Base-by-base conservation (phyloP, 2,888 invertebrate genomes). In the Mimachlamys varia region DNA sequence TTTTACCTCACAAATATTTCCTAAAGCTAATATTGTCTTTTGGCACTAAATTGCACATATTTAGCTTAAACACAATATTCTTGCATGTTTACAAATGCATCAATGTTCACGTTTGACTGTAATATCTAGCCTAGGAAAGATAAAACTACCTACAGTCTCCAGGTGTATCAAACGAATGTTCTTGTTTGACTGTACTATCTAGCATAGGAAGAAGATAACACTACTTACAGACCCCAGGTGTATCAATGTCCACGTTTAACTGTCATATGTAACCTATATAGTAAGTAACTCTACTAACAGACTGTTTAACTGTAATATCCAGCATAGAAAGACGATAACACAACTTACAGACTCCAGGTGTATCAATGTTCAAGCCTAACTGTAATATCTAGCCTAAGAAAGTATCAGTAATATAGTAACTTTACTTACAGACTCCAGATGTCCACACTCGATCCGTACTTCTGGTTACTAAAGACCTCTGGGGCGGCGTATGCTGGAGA, bases 401-500 rank as follows among this genome's bases (percentile, higher is more conserved):
- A 27, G n/a, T n/a, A n/a, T n/a, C n/a, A n/a, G n/a, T n/a, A n/a
- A n/a, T n/a, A n/a, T n/a, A 37, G 15, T 37, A 44, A 38, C 37
- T 37, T 10, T 87, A 94, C 95, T 94, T 92, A 96, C 96, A 96
- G 91, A 92, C 95, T 95, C 96, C 96, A 96, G 33, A 96, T 92
- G 91, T 96, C 96, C 0, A 96, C 96, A 4, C 94, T 93, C 2
- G 95, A 93, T 22, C 96, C 95, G 89, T 96, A 95, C 37, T 94
- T 95, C 90, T 93, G 92, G 90, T 95, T 95, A 49, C 94, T 94
- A 92, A 96, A 95, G n/a, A 96, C 94, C 92, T 96, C 96, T 0
- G 96, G 96, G 13, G 96, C 96, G 3, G 96, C 95, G 91, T 96
- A 96, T 10, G 95, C 95, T 0, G 96, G 96, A 17, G 96, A 95